These are phyloP conservation scores for Elachura formosa DNA, from an alignment of 2,113 vertebrate genomes.

Conservation along the genomic window DNA sequence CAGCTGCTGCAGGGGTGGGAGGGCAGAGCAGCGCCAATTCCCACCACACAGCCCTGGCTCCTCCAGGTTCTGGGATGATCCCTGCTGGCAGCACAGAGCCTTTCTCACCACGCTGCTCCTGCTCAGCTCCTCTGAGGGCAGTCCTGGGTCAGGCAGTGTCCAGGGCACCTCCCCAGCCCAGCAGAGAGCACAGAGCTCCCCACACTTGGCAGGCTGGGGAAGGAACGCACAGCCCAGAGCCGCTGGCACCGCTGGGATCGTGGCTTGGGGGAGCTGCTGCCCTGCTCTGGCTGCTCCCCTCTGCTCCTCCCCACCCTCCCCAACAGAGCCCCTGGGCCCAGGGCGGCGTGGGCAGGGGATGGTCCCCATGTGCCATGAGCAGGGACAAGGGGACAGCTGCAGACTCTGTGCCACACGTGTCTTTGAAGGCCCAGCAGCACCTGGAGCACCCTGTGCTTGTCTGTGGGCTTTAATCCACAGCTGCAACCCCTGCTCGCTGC, in stretches of 20 bases:
- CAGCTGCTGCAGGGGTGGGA: not conserved
- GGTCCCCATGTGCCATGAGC: not conserved
- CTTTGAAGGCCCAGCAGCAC: not conserved
- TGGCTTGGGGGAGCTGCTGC: not conserved
- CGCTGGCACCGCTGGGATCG: too few species aligned
- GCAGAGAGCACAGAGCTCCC: not conserved
- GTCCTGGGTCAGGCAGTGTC: not conserved
- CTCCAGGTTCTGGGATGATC: not conserved
- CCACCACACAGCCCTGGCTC: not conserved
- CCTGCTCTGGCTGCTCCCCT: not conserved
- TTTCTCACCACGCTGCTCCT: too few species aligned
- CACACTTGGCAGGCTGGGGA: not conserved
- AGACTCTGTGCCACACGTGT: accelerated
- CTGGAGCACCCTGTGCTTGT: accelerated
- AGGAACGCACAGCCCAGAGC: not conserved
- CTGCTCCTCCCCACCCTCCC: not conserved
- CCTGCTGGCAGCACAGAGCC: not conserved
- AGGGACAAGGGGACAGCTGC: not conserved
- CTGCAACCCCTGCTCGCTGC: not conserved
- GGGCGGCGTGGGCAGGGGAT: accelerated
- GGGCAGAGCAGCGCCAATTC: not conserved
- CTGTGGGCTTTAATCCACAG: not conserved
- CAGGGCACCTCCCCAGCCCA: not conserved
- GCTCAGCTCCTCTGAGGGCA: accelerated
- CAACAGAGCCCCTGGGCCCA: too few species aligned